phyloP scores from a whole-genome alignment of 2,888 invertebrate species.

The Leucophenga maculata region DNA sequence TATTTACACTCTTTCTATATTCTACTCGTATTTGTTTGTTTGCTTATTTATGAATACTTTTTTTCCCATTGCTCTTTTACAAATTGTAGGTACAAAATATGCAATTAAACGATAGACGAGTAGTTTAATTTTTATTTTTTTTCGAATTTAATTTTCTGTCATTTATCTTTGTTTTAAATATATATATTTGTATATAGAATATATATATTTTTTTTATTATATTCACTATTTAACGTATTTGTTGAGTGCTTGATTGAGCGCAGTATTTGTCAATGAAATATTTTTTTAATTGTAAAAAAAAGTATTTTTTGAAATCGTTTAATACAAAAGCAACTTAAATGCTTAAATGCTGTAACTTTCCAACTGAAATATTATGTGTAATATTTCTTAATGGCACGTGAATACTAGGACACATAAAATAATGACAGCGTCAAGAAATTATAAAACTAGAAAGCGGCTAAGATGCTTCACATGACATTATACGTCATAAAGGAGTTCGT shows the following conservation, averaged over 20 bases:
- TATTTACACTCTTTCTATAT: too few species aligned
- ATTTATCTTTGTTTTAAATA: neutral
- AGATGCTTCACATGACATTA: too few species aligned
- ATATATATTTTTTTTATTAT: neutral
- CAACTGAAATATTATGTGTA: neutral
- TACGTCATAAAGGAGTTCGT: too few species aligned
- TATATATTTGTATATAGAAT: too few species aligned
- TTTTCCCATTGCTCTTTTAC: too few species aligned
- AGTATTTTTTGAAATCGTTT: too few species aligned
- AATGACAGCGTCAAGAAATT: slow-evolving; percentile 4
- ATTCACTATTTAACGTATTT: neutral
- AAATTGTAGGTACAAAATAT: neutral
- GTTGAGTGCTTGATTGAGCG: too few species aligned
- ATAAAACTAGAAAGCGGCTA: neutral
- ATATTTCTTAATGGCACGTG: neutral
- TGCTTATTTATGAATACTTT: too few species aligned
- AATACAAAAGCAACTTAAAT: slow-evolving; percentile 1
- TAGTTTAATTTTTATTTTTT: neutral
- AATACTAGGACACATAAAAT: slow-evolving; percentile 15
- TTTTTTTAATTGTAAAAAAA: slow-evolving; percentile 39
- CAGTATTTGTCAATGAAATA: slow-evolving; percentile 1
- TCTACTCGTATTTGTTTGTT: too few species aligned
- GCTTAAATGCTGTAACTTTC: neutral
- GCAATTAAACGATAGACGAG: neutral
- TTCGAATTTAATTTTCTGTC: neutral